A percentile compares a stretch with the other conserved stretches of the same genome.
phyloP scores from a whole-genome alignment of 2,888 invertebrate species.

The Acanthacorydalis orientalis region DNA sequence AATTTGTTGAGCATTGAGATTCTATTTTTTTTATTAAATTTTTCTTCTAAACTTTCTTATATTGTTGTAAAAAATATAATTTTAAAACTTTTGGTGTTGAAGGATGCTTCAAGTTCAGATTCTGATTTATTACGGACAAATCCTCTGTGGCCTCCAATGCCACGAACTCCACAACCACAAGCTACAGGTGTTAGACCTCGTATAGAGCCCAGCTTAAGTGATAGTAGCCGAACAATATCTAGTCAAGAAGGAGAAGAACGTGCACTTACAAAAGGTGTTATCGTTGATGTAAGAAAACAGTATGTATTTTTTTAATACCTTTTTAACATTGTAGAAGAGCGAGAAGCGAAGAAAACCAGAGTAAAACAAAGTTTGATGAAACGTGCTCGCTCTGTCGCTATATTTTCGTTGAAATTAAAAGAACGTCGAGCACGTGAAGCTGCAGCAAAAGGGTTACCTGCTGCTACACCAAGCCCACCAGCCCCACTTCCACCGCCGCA shows the following conservation, averaged over 20 bases:
- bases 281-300: conserved; percentile 1
- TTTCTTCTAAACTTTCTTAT: too few species aligned
- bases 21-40: too few species aligned
- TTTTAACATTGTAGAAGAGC: conserved; percentile 30
- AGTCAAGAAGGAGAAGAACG: conserved; percentile 32
- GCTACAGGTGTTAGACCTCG: conserved; percentile 6
- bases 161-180: conserved; percentile 16
- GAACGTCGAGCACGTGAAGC: conserved; percentile 66
- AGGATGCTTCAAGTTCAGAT: conserved; percentile 39
- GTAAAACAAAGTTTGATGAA: conserved; percentile 65
- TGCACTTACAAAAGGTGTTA: conserved; percentile 22
- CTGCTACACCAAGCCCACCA: conserved; percentile 24
- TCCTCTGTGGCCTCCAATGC: conserved; percentile 23
- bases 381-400: conserved; percentile 68
- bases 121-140: conserved; percentile 31
- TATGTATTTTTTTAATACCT: neutral
- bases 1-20: too few species aligned
- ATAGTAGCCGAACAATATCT: conserved; percentile 35
- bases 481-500: conserved; percentile 36
- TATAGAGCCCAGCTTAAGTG: conserved; percentile 33
- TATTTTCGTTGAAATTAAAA: conserved; percentile 66
- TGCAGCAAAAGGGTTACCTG: conserved; percentile 40
- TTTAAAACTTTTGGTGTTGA: neutral
- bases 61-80: too few species aligned
- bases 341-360: conserved; percentile 45